Conservation (phyloP, 2,113 vertebrate genomes). For the Catagonus wagneri region DNA sequence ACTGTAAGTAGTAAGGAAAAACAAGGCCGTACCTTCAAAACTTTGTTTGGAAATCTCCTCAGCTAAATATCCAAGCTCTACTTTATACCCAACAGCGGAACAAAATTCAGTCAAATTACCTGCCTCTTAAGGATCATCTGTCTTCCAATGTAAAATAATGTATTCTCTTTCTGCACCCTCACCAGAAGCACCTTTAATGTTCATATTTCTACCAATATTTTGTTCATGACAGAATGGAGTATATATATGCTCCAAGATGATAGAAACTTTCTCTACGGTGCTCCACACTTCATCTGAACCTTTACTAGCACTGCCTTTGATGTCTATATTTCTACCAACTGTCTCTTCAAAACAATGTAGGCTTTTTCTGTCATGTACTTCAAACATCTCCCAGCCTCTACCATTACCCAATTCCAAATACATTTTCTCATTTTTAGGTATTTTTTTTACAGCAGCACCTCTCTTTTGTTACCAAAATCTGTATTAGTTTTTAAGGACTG, state of each 20-base stretch:
- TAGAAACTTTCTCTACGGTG: not conserved
- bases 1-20: not conserved
- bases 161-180: not conserved
- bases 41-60: not conserved
- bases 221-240: not conserved
- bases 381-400: not conserved
- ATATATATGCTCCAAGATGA: not conserved
- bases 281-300: not conserved
- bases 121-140: not conserved
- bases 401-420: not conserved
- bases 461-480: constrained; percentile 4
- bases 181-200: not conserved
- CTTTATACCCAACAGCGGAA: not conserved
- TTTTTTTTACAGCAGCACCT: not conserved
- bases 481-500: not conserved
- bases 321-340: not conserved
- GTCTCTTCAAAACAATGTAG: not conserved
- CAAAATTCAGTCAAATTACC: not conserved
- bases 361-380: not conserved
- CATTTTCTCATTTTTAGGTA: not conserved
- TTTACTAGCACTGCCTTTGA: not conserved
- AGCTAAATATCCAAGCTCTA: not conserved
- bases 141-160: not conserved
- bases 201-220: not conserved
- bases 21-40: not conserved